Percentiles rank a stretch among this genome's conserved stretches.
phyloP scores from a whole-genome alignment of 2,113 vertebrate species.

The Girardinichthys multiradiatus region DNA sequence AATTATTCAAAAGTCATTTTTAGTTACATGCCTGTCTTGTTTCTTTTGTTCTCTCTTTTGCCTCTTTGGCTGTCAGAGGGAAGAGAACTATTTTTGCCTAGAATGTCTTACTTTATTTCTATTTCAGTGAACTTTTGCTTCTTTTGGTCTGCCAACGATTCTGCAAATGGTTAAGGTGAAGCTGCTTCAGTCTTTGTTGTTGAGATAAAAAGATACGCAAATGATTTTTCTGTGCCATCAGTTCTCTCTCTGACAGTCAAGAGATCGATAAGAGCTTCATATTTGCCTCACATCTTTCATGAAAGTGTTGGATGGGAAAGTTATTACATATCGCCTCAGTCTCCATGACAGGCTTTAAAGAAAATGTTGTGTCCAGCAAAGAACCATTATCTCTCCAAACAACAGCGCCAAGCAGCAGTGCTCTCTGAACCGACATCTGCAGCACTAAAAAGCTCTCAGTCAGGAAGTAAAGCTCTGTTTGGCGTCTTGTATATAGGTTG shows the following conservation, averaged over 20 bases:
- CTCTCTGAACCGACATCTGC: not conserved
- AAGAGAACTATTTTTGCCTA: no score
- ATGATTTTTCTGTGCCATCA: not conserved
- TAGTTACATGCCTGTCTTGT: not conserved
- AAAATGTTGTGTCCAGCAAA: not conserved
- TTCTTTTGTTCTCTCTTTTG: not conserved
- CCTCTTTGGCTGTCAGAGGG: not conserved
- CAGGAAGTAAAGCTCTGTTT: not conserved
- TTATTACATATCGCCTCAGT: not conserved
- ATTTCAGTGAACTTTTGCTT: not conserved
- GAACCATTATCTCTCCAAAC: not conserved
- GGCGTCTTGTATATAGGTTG: not conserved
- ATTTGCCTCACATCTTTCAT: slow-evolving; percentile 10
- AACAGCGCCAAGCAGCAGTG: not conserved
- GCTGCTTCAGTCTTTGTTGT: not conserved
- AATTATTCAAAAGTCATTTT: no score
- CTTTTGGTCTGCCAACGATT: no score
- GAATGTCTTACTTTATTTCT: not conserved
- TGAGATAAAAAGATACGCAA: not conserved
- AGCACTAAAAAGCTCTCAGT: not conserved
- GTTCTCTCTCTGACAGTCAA: not conserved
- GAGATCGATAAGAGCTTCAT: slow-evolving; percentile 5
- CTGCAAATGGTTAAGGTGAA: not conserved
- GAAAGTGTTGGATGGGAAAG: not conserved
- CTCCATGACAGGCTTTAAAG: not conserved